Evolutionary conservation across 2,888 invertebrate genomes (phyloP), one percentile per base, ranked within the genome.

Genomic region (Pollenia amentaria): DNA sequence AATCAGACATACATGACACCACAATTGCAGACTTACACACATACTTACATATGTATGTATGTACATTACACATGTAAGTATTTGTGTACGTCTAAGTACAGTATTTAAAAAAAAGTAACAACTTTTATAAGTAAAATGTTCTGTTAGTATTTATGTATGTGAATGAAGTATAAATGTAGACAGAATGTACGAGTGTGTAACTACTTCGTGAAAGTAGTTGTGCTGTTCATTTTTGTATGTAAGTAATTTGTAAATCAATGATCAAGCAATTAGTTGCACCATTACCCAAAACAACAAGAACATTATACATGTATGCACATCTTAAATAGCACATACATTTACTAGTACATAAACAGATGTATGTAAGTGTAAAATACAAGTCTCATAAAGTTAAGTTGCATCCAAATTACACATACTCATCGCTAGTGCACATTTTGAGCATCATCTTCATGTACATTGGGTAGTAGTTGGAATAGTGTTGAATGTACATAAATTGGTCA

Each of bases 241-340:
- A 81, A 76, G 70, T 85, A 70, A 76, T 80, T 85, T 70, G 88
- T 87, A 87, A 88, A 88, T 88, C 88, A 87, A 89, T 87, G 88
- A 88, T 88, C 81, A 82, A 87, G 85, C 89, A 89, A 88, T 88
- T 88, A 88, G 82, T 87, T 89, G 89, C 86, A 83, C 86, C 88
- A 88, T 88, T 88, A 87, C 88, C 70, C 85, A 72, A 65, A 73
- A 81, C 73, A 88, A 77, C 77, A 67, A 75, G 70, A 69, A 60
- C 14, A 65, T 55, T 65, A 57, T 46, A 76, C 55, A 42, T 44
- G 14, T 51, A 62, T 40, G 51, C 51, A 46, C 21, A 40, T 29
- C 2, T 65, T 18, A 14, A 57, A 46, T 53, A 21, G n/a, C 21
- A 76, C 12, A 21, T 44, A 38, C 48, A 46, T 8, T 38, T 1